Base-by-base conservation (phyloP, 2,797 vertebrate species). In the Phrynocephalus guinanensis region DNA sequence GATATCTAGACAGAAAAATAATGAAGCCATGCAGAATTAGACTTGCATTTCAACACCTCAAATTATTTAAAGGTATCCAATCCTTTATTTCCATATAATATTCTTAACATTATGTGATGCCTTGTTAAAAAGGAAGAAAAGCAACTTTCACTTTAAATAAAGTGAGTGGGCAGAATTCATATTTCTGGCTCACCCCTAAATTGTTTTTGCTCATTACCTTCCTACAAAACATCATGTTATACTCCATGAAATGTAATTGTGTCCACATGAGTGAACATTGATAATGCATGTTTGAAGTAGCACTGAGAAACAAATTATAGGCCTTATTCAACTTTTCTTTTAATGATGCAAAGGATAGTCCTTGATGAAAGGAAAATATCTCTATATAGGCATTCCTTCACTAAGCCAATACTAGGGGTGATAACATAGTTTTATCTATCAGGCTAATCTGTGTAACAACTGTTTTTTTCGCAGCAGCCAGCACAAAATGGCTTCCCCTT, bases 171-270 rank as follows among this genome's bases (percentile, higher is more conserved):
- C 83, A 85, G 66, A 87, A 6, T 88, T 86, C 73, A 72, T 44
- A 81, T 24, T 91, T 89, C 22, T 73, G 28, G 15, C 60, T 82
- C 38, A 52, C 11, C 78, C 18, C 6, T 91, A 91, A 91, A 84
- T 88, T 76, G 13, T 0, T 87, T 93, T 85, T 81, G 81, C 83
- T 94, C 63, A 90, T 92, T 92, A 66, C 85, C 85, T 93, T 50
- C 60, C 66, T 86, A 81, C 33, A 90, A 92, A 93, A 89, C 86
- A 88, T 66, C 30, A 68, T 87, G 38, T 86, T 88, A 52, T 78
- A 83, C 48, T 66, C 82, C 81, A 60, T 86, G 72, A 93, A 94
- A 93, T 81, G 1, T 73, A 86, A 92, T 92, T 94, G 91, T 79
- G 91, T 88, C 50, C 91, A 92, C 82, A 87, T 90, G 90, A 93